phyloP scores from a whole-genome alignment of 1,140 invertebrate genomes.

The Habropoda laboriosa region DNA sequence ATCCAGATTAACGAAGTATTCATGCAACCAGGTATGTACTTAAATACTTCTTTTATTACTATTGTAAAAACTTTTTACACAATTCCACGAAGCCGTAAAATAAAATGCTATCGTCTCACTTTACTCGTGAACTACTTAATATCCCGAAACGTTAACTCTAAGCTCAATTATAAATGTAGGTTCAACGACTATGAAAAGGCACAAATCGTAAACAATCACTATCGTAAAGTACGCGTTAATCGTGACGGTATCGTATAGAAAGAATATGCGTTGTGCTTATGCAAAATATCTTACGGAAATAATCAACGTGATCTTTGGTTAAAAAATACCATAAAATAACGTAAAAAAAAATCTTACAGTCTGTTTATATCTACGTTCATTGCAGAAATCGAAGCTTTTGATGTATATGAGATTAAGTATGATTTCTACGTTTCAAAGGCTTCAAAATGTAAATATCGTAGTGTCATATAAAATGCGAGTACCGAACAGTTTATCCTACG shows the following conservation, averaged over 20 bases:
- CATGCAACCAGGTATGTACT: background rate
- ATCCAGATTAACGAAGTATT: slow-evolving; percentile 1
- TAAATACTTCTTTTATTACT: background rate
- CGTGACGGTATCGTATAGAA: background rate
- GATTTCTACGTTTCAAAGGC: background rate
- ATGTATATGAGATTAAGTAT: background rate
- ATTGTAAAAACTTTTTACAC: background rate
- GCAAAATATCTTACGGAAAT: slow-evolving; percentile 12
- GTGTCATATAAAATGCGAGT: slow-evolving; percentile 12
- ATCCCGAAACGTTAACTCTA: background rate
- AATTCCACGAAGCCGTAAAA: slow-evolving; percentile 9
- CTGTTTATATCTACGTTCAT: background rate
- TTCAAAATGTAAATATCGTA: slow-evolving; percentile 24
- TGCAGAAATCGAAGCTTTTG: background rate
- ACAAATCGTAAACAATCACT: slow-evolving; percentile 32
- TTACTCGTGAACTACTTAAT: background rate
- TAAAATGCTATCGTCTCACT: background rate
- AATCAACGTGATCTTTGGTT: slow-evolving; percentile 24
- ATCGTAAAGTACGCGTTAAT: slow-evolving; percentile 3
- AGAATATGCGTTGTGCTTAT: slow-evolving; percentile 7
- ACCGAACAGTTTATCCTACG: background rate
- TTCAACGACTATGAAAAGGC: slow-evolving; percentile 26
- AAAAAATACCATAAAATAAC: background rate
- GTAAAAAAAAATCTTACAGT: background rate
- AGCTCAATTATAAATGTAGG: slow-evolving; percentile 15